Percentiles rank a stretch among this genome's conserved stretches.
phyloP scores from a whole-genome alignment of 2,797 vertebrate genomes.

The Novumbra hubbsi region DNA sequence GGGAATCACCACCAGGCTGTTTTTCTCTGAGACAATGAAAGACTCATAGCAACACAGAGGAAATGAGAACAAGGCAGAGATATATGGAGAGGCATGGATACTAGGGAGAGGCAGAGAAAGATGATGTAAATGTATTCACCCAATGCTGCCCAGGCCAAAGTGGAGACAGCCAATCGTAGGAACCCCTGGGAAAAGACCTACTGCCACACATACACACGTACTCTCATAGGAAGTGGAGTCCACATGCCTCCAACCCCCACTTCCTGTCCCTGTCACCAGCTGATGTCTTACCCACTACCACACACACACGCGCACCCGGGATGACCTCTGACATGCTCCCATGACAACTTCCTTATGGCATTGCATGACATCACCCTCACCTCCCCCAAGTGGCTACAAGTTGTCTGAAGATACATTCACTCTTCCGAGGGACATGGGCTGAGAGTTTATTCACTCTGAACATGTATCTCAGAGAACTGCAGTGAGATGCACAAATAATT shows the following conservation, averaged over 20 bases:
- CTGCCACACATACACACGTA: conserved; percentile 41
- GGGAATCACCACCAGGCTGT: too few relatives aligned
- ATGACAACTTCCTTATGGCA: conserved; percentile 25
- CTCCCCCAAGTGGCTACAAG: neutral
- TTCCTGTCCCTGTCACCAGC: conserved; percentile 51
- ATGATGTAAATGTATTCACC: neutral
- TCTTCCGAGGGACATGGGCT: neutral
- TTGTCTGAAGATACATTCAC: neutral
- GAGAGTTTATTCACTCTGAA: neutral
- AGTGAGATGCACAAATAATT: neutral
- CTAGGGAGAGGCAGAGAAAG: neutral
- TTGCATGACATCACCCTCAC: neutral
- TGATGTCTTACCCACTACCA: conserved; percentile 37
- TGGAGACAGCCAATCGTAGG: conserved; percentile 1
- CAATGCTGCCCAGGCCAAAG: too few relatives aligned
- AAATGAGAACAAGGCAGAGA: neutral
- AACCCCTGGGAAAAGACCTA: conserved; percentile 19
- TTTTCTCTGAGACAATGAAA: neutral
- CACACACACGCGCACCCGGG: too few relatives aligned
- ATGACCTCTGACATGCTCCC: conserved; percentile 12
- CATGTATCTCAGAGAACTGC: neutral
- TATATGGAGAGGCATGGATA: neutral
- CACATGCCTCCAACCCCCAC: conserved; percentile 55
- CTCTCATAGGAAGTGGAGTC: conserved; percentile 55
- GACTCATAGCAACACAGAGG: neutral